Evolutionary conservation across 53 echinoderm and acorn worm genomes (phyloP), one percentile per base, ranked within the genome.

Genomic region (Temnopleurus reevesii): DNA sequence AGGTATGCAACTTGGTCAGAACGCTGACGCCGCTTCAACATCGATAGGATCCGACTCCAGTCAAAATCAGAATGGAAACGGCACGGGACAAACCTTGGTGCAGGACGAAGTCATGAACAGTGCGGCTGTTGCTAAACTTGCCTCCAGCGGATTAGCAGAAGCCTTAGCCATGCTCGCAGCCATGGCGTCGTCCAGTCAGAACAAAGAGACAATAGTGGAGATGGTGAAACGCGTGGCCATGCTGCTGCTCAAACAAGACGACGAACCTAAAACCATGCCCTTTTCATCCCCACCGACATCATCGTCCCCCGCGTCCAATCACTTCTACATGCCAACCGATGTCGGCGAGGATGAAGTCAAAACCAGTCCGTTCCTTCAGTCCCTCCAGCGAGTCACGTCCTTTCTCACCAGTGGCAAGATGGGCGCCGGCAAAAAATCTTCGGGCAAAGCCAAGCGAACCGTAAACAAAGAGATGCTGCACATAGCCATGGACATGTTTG

Each of bases 401-500:
- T 96, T 94, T 84, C 92, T 96, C 45, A 96, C 93, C 91, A 94
- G 92, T 34, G 94, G 94, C 36, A 89, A 89, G 59, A 94, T 94
- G 94, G 90, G 89, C 34, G 81, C 90, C 8, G 71, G 65, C 66
- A 43, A 61, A 4, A 12, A 59, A 10, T 31, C 61, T 5, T 6
- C 15, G 10, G 24, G 38, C 29, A 93, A 91, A 77, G 91, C 55
- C 53, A 84, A 57, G 63, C 94, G 93, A 18, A 93, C 94, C 0
- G 94, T 97, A 38, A 92, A 94, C 93, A 94, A 95, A 76, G 98
- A 97, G 65, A 86, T 97, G 85, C 76, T 95, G 35, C 95, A 94
- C 90, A 91, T 94, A 8, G 98, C 98, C 76, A 97, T 97, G 98
- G 98, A 97, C 91, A 93, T 95, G 95, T 97, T 97, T 79, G 98